Evolutionary conservation across 1,140 invertebrate species (phyloP).

Genomic region (Argopecten irradians): DNA sequence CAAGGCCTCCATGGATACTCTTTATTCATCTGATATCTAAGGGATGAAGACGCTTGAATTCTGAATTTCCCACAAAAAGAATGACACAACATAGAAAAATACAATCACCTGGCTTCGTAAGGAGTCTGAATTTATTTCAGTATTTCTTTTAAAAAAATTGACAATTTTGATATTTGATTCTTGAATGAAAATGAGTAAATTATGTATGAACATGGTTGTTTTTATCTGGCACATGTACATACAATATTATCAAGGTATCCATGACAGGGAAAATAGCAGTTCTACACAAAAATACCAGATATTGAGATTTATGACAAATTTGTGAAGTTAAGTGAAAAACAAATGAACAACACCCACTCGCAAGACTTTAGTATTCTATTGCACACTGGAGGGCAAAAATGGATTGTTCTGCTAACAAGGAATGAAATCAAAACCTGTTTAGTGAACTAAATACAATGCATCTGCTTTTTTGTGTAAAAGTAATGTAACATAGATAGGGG

Average conservation of each 20-base stretch:
- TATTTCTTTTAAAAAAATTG: not conserved
- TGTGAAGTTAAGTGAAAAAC: slow-evolving; percentile 17
- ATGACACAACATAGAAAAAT: not conserved
- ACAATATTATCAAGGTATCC: not conserved
- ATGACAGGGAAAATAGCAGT: not conserved
- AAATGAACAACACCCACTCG: not conserved
- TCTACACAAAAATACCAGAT: not conserved
- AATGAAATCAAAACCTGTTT: slow-evolving; percentile 1
- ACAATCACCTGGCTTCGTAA: not conserved
- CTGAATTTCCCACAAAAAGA: not conserved
- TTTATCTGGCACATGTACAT: not conserved
- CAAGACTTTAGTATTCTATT: not conserved
- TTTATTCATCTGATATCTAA: not conserved
- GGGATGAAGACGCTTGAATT: not conserved
- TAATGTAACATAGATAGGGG: not conserved
- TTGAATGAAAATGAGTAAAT: slow-evolving; percentile 12
- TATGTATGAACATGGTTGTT: slow-evolving; percentile 5
- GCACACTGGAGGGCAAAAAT: not conserved
- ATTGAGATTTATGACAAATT: not conserved
- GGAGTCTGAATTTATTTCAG: not conserved
- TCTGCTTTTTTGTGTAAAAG: not conserved
- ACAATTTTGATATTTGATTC: slow-evolving; percentile 19
- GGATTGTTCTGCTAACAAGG: not conserved
- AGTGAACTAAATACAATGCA: not conserved
- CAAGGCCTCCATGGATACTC: not conserved